phyloP scores from a whole-genome alignment of 2,888 invertebrate species.

The Cephonodes hylas region DNA sequence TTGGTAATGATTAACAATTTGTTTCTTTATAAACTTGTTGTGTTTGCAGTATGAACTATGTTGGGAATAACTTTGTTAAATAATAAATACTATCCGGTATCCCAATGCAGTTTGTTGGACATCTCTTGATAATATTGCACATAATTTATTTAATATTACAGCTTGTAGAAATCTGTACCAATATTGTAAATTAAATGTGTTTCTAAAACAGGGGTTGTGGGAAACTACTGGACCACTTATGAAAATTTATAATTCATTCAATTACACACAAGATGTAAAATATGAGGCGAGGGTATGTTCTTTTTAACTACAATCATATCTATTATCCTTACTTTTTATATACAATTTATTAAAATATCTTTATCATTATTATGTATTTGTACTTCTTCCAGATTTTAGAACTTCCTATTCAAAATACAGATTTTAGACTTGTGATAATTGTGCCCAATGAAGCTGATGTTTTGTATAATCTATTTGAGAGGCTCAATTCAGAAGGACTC shows the following conservation, averaged over 20 bases:
- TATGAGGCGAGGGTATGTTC: constrained; percentile 42
- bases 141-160: no score
- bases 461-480: neutral
- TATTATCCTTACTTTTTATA: no score
- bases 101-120: no score
- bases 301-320: neutral
- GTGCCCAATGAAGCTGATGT: neutral
- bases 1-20: no score
- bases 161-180: no score
- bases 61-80: no score
- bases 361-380: neutral
- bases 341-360: no score
- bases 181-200: no score
- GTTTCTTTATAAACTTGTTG: no score
- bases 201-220: neutral
- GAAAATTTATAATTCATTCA: constrained; percentile 43
- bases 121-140: no score
- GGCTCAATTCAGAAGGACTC: neutral
- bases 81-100: no score
- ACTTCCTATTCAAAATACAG: neutral
- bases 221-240: constrained; percentile 19
- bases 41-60: no score
- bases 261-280: constrained; percentile 41
- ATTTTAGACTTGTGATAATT: neutral
- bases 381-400: neutral